Evolutionary conservation across 2,888 invertebrate species (phyloP), one percentile per base, ranked within the genome.

Genomic region (Zhengitettix transpicula): DNA sequence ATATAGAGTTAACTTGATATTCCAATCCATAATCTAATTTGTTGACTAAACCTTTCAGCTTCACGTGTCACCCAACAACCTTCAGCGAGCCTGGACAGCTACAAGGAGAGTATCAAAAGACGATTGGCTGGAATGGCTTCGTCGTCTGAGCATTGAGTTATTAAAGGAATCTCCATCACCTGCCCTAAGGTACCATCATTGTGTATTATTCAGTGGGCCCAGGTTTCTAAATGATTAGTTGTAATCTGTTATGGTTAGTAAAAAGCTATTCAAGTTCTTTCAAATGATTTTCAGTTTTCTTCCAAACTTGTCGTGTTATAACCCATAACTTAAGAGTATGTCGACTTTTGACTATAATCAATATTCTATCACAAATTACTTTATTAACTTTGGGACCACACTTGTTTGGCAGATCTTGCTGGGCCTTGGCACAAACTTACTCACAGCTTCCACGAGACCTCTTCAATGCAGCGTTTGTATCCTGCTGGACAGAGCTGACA

Each of bases 381-480:
- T 58, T 1, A 40, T 53, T 58, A 16, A 5, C 28, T 40, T 56
- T 62, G 28, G 28, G 28, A 7, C 28, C 28, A 28, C 28, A 28
- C 54, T 55, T 55, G 58, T 17, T 65, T 70, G 69, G 14, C 70
- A 79, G 94, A 64, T 94, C 97, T 1, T 98, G 98, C 69, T 84
- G 91, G 69, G 86, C 89, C 0, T 74, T 97, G 16, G 94, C 95
- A 0, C 95, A 97, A 74, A 90, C 91, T 41, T 95, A 98, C 74
- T 89, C 92, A 0, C 95, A 96, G 68, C 77, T 99, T n/a, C 84
- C 97, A 1, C 83, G 95, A 56, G 98, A 99, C 71, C 75, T 99
- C 41, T 99, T 99, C 73, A 98, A 99, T 73, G 97, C 98, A 0
- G 97, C 98, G 0, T 99, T 99, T 73, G 95, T 99, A 10, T 97